Percentiles rank a stretch among this genome's conserved stretches.
phyloP scores from a whole-genome alignment of 2,797 vertebrate species.

The Pogoniulus pusillus region DNA sequence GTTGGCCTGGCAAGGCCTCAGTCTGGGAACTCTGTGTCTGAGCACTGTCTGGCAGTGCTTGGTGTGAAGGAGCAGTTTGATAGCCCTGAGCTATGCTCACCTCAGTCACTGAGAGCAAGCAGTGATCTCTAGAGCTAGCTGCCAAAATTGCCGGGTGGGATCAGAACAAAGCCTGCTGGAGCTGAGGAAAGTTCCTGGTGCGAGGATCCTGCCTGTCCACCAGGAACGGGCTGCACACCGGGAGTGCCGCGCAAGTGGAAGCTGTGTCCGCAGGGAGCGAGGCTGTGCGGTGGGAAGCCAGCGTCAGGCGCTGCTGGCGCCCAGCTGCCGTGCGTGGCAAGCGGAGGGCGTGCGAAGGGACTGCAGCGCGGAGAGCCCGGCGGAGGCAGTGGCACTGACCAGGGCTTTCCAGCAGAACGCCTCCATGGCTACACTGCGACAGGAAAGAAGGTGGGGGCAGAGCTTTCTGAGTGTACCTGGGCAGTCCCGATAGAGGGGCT shows the following conservation, averaged over 20 bases:
- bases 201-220: background rate
- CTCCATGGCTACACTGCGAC: background rate
- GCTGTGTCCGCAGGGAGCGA: background rate
- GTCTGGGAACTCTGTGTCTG: background rate
- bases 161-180: background rate
- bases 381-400: background rate
- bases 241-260: background rate
- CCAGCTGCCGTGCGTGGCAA: background rate
- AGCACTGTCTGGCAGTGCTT: background rate
- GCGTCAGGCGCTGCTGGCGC: background rate
- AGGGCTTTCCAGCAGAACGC: background rate
- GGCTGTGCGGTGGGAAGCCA: background rate
- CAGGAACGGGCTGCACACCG: fast-evolving
- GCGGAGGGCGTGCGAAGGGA: background rate
- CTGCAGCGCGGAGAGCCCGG: background rate
- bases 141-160: background rate
- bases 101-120: fast-evolving
- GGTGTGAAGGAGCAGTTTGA: background rate
- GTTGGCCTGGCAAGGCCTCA: background rate
- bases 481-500: background rate
- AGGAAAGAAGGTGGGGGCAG: background rate
- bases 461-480: background rate
- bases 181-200: background rate
- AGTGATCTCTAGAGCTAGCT: background rate
- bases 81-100: background rate